These are phyloP conservation scores for Prunella himalayana DNA, from an alignment of 2,113 vertebrate genomes.

Conservation along the genomic window DNA sequence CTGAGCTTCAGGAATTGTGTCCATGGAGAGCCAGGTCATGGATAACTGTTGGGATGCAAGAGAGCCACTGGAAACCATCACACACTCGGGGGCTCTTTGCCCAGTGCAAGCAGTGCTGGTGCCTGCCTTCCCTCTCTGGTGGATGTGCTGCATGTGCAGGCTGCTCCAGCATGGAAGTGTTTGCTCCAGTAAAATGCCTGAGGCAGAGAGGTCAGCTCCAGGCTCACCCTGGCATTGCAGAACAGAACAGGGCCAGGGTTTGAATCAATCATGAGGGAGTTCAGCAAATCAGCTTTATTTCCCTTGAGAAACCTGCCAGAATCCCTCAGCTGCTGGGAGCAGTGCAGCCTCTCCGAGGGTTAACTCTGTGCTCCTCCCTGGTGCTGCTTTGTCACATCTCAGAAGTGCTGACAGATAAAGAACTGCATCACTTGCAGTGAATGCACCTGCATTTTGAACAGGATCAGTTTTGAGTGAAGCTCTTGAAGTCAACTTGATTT, in stretches of 20 bases:
- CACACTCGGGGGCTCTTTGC: accelerated
- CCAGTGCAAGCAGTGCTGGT: background rate
- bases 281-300: background rate
- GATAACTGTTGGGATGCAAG: background rate
- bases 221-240: background rate
- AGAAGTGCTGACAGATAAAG: background rate
- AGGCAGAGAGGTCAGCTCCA: background rate
- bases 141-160: accelerated
- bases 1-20: background rate
- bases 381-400: background rate
- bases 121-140: too few relatives aligned
- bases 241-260: background rate
- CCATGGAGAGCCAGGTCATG: background rate
- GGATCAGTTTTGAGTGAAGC: background rate
- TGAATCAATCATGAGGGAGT: background rate
- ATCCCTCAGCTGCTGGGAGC: background rate
- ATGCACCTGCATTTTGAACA: background rate
- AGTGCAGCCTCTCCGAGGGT: background rate
- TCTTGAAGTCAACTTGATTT: background rate
- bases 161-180: background rate
- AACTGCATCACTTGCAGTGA: background rate
- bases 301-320: background rate
- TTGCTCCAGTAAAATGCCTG: background rate
- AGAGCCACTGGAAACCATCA: accelerated
- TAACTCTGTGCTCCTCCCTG: background rate